Percentiles rank a stretch among this genome's conserved stretches.
phyloP scores from a whole-genome alignment of 2,113 vertebrate species.

The Neotoma lepida region DNA sequence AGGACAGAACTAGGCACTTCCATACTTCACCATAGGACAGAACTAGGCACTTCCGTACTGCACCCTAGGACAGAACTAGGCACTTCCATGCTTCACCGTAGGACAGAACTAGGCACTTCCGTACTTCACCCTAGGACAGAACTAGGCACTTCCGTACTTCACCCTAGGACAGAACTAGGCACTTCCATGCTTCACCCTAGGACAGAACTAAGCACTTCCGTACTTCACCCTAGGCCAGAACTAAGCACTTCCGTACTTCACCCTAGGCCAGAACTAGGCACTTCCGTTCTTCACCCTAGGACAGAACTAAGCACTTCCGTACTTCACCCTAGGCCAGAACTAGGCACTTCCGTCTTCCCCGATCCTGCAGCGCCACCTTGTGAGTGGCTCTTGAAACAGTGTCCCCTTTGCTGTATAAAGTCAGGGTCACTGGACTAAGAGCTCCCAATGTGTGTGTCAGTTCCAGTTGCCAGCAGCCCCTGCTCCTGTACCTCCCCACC shows the following conservation, averaged over 20 bases:
- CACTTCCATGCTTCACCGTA: fast-evolving
- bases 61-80: too few species aligned
- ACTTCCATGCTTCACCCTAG: fast-evolving
- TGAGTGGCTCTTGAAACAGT: neutral
- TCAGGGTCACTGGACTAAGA: neutral
- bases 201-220: neutral
- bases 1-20: neutral
- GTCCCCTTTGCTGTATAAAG: neutral
- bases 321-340: too few species aligned
- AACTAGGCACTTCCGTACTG: too few species aligned
- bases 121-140: too few species aligned
- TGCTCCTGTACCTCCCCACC: neutral
- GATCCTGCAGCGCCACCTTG: conserved; percentile 54
- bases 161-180: too few species aligned
- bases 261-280: too few species aligned
- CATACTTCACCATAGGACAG: too few species aligned
- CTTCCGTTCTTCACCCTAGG: fast-evolving
- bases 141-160: too few species aligned
- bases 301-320: neutral
- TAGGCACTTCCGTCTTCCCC: too few species aligned
- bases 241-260: too few species aligned
- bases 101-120: neutral
- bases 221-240: too few species aligned
- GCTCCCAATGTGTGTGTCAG: fast-evolving
- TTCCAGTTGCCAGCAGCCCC: neutral